Evolutionary conservation across 2,113 vertebrate species (phyloP).

Genomic region (Pterocles burchelli): DNA sequence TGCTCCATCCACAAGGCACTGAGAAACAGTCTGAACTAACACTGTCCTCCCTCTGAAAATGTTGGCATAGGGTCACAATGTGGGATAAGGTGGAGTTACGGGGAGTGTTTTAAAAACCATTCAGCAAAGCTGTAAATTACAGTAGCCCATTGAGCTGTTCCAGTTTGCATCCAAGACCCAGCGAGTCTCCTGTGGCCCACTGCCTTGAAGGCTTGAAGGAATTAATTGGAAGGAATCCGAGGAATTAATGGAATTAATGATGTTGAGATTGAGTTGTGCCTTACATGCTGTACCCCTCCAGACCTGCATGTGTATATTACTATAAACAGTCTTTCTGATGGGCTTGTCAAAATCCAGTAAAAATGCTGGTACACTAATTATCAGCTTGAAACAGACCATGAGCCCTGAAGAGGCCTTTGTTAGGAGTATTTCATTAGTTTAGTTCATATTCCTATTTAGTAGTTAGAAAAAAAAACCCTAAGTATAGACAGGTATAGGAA

Average conservation of each 20-base stretch:
- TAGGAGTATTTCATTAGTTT: background rate
- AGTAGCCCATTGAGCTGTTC: background rate
- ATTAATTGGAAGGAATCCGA: conserved; percentile 25
- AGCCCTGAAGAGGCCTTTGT: background rate
- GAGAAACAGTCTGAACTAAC: background rate
- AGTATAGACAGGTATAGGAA: background rate
- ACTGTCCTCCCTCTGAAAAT: background rate
- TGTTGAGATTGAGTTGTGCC: background rate
- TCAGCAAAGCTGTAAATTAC: background rate
- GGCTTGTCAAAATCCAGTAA: background rate
- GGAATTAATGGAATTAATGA: conserved; percentile 18
- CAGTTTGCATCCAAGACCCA: background rate
- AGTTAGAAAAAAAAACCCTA: background rate
- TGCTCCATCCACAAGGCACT: background rate
- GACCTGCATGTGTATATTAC: background rate
- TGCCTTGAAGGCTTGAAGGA: background rate
- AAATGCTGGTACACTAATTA: background rate
- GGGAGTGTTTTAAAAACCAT: background rate
- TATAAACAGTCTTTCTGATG: background rate
- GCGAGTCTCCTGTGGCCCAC: background rate
- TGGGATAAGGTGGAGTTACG: background rate
- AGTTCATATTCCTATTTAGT: background rate
- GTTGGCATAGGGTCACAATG: background rate
- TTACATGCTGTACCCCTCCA: background rate
- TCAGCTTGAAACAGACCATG: background rate